Percentiles rank a stretch among this genome's conserved stretches.
phyloP scores from a whole-genome alignment of 2,888 invertebrate species.

The Adelphocoris suturalis region DNA sequence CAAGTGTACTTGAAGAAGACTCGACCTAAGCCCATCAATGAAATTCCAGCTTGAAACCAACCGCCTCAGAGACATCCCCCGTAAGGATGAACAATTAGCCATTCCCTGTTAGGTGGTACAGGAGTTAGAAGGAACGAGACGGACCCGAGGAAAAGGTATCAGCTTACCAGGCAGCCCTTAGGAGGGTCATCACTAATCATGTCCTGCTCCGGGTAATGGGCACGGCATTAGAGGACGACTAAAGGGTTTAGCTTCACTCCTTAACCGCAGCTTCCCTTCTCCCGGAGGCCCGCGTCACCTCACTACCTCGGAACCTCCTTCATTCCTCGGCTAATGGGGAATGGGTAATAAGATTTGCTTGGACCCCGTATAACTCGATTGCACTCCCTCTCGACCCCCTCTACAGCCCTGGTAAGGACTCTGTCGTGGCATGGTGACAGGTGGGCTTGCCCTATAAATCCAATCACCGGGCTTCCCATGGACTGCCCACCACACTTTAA shows the following conservation, averaged over 20 bases:
- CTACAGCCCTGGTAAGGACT: slow-evolving; percentile 61
- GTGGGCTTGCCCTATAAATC: slow-evolving; percentile 67
- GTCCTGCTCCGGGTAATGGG: slow-evolving; percentile 66
- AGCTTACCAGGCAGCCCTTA: slow-evolving; percentile 52
- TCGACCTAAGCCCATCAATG: neutral
- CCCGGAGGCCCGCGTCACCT: slow-evolving; percentile 41
- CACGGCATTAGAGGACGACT: slow-evolving; percentile 69
- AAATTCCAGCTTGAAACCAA: neutral
- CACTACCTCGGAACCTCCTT: slow-evolving; percentile 40
- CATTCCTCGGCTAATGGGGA: slow-evolving; percentile 73
- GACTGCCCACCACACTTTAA: slow-evolving; percentile 51
- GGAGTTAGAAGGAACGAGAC: slow-evolving; percentile 40
- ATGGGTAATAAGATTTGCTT: slow-evolving; percentile 75
- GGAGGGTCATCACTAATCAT: slow-evolving; percentile 68
- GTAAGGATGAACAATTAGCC: slow-evolving; percentile 50
- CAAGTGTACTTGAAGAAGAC: no score
- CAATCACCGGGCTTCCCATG: slow-evolving; percentile 60
- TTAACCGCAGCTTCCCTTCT: slow-evolving; percentile 67
- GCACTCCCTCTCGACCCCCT: slow-evolving; percentile 31
- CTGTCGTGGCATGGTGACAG: slow-evolving; percentile 67
- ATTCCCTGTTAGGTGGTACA: slow-evolving; percentile 46
- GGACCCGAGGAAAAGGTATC: slow-evolving; percentile 48
- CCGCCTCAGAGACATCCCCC: neutral
- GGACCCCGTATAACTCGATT: slow-evolving; percentile 73
- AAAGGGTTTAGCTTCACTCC: slow-evolving; percentile 71